Evolutionary conservation across 30 jellyfish, hydroid and myxozoan genomes (phyloP), one percentile per base, ranked within the genome.

Genomic region (Rhopilema esculentum): DNA sequence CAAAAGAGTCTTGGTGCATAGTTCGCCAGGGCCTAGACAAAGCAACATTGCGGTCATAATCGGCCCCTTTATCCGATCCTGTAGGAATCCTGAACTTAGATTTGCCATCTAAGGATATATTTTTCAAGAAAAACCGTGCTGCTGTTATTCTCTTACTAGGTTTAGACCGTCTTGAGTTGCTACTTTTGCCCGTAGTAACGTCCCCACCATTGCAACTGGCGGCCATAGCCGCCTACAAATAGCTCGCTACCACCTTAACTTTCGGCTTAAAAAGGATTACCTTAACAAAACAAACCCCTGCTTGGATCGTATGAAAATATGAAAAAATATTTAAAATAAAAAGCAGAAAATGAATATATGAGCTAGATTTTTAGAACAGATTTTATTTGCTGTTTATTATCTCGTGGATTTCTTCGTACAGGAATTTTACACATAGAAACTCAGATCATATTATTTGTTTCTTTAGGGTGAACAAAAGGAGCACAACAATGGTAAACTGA

Each of bases 101-200:
- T 27, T 51, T 69, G 1, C 90, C 86, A 65, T 67, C 90, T 9
- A 76, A 69, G 24, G 96, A 48, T 0, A 87, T 87, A 62, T 69
- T 87, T 49, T 87, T 76, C 15, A 87, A 79, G 78, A 87, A 87
- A 0, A 75, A 61, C 28, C 90, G 87, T 18, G 96, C 96, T 16
- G 96, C 96, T n/a, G 64, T 40, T 4, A 87, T 77, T 53, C 96
- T 68, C 50, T 77, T 77, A 22, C 82, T 76, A 8, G 78, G 76
- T 31, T 27, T 77, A 15, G 96, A 77, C 19, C 82, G 82, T 71
- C 80, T 66, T 33, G 84, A 40, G 31, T 70, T 23, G 74, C 26
- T 65, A 30, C 50, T 8, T 16, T 29, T 32, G 15, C 19, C 31
- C 17, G 53, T 26, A 6, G 28, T 28, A 19, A 8, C 82, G 8